A percentile compares a stretch with the other conserved stretches of the same genome.
These are phyloP conservation scores for Hydrozoanthus tunicans DNA, from an alignment of 64 coral and sea anemone genomes.

Conservation along the genomic window DNA sequence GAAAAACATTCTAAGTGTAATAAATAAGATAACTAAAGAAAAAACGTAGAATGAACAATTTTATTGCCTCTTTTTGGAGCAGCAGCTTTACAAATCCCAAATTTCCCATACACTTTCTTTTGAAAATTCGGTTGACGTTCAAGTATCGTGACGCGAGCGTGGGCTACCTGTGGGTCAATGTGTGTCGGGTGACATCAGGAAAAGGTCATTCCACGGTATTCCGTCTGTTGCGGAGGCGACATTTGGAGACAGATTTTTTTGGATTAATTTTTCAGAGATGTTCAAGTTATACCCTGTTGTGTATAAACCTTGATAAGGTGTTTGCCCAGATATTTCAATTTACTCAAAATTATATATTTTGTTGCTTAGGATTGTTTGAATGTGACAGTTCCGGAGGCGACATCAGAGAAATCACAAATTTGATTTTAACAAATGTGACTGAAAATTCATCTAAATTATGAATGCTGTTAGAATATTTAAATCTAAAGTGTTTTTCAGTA, in stretches of 20 bases:
- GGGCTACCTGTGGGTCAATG: too few relatives aligned
- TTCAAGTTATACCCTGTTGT: background rate
- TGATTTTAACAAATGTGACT: background rate
- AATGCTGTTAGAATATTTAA: slow-evolving; percentile 11
- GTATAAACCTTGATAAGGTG: background rate
- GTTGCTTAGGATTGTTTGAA: background rate
- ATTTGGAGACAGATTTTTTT: slow-evolving; percentile 33
- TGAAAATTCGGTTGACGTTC: too few relatives aligned
- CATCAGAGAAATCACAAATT: slow-evolving; percentile 13
- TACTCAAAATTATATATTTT: slow-evolving; percentile 6
- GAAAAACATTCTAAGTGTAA: too few relatives aligned
- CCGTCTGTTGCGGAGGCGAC: slow-evolving; percentile 15
- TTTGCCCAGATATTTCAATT: slow-evolving; percentile 4
- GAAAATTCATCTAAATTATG: slow-evolving; percentile 13
- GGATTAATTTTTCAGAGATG: slow-evolving; percentile 41
- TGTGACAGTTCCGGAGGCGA: background rate
- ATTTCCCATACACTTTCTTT: too few relatives aligned
- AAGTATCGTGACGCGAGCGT: too few relatives aligned
- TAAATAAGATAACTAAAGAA: too few relatives aligned
- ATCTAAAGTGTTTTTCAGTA: slow-evolving; percentile 6
- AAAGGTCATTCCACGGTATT: background rate
- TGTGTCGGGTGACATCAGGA: too few relatives aligned
- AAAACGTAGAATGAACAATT: too few relatives aligned
- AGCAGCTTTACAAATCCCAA: too few relatives aligned
- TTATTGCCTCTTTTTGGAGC: too few relatives aligned